Evolutionary conservation across 2,113 vertebrate species (phyloP), one percentile per base, ranked within the genome.

Genomic region (Theropithecus gelada): DNA sequence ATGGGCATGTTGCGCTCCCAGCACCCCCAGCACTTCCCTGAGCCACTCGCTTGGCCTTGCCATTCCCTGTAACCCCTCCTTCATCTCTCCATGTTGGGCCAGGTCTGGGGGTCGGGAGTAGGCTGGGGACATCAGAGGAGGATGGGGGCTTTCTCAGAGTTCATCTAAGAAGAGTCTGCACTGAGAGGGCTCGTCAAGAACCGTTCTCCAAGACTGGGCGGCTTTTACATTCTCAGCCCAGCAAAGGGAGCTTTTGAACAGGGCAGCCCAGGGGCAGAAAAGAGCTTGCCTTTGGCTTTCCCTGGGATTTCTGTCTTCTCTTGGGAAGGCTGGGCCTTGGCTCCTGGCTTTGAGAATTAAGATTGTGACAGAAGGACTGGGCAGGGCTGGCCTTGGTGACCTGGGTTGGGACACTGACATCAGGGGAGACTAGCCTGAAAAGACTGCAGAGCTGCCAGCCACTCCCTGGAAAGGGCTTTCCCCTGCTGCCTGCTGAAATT

Each of bases 1-100:
- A 2, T 5, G 55, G 83, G 27, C 35, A 1, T 2, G 64, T 5
- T 20, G 0, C 0, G 0, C 12, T 18, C 30, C 57, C 75, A 32
- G 68, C 32, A 11, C 6, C 64, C 72, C 25, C 45, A 0, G 5
- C 13, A 13, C 25, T 17, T 5, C 83, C 85, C n/a, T 6, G 5
- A 0, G 27, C 50, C n/a, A 2, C 76, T 32, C 13, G 0, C 68
- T 1, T 3, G 10, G 4, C 35, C 8, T 57, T 18, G 27, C 82
- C 4, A 2, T 22, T 43, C 59, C 32, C 30, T 1, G 17, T 17
- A 18, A 5, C 11, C 38, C 17, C 40, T 66, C 35, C 43, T 30
- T 64, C 80, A 80, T 16, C 43, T 78, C 57, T 78, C 30, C 72
- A 5, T 0, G 14, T 10, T 1, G 66, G 88, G 38, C 30, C 59